Percentiles rank a stretch among this genome's conserved stretches.
Evolutionary conservation across 2,888 invertebrate genomes (phyloP).

Genomic region (Lochmaea capreae): DNA sequence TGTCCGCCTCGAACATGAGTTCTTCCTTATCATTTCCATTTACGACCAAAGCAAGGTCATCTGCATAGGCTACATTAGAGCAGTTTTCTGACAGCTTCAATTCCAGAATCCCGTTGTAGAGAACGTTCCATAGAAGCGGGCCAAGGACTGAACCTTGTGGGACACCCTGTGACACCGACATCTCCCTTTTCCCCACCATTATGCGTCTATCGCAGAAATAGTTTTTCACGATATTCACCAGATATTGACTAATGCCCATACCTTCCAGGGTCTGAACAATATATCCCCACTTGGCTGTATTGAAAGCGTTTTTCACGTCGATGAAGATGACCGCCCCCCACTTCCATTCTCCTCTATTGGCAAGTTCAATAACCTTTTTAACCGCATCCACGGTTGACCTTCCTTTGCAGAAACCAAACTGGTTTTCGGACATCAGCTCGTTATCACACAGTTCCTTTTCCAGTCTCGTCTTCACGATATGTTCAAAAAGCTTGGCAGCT

Average conservation of each 20-base stretch:
- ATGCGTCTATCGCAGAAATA: slow-evolving; percentile 17
- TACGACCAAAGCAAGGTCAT: background rate
- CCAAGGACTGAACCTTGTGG: too few species aligned
- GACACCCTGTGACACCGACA: too few species aligned
- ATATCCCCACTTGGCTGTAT: too few species aligned
- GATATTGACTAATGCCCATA: slow-evolving; percentile 3
- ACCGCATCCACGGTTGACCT: slow-evolving; percentile 25
- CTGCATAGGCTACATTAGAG: slow-evolving; percentile 1
- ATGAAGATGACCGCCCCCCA: slow-evolving; percentile 18
- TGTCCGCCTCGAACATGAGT: slow-evolving; percentile 14
- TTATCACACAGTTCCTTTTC: slow-evolving; percentile 11
- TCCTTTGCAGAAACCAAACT: slow-evolving; percentile 7
- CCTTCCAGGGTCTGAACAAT: slow-evolving; percentile 10
- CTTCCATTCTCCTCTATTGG: background rate
- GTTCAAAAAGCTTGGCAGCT: slow-evolving; percentile 31
- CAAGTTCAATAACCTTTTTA: slow-evolving; percentile 1
- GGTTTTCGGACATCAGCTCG: too few species aligned
- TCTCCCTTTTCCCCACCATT: background rate
- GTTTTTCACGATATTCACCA: background rate
- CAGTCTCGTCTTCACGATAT: slow-evolving; percentile 21
- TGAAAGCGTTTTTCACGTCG: too few species aligned
- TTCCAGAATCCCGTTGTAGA: slow-evolving; percentile 2
- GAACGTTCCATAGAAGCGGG: too few species aligned
- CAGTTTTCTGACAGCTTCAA: slow-evolving; percentile 7
- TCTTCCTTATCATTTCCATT: slow-evolving; percentile 13